Evolutionary conservation across 2,797 vertebrate genomes (phyloP).

Genomic region (Sphenodon punctatus): DNA sequence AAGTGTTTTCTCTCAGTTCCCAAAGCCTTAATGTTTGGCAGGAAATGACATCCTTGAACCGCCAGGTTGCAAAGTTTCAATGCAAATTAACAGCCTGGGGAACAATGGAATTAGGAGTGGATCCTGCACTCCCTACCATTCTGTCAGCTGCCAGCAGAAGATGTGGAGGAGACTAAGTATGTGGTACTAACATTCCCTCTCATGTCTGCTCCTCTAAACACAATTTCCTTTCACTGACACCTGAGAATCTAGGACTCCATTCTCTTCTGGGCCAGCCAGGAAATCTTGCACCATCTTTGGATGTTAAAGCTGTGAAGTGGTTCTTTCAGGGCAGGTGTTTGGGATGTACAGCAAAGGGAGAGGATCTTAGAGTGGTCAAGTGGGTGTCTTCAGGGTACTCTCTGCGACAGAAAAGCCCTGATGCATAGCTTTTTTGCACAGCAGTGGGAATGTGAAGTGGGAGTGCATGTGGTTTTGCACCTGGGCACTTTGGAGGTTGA

Average conservation of each 20-base stretch:
- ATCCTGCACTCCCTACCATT: too few relatives aligned
- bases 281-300: background rate
- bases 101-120: background rate
- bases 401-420: too few relatives aligned
- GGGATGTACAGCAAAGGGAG: background rate
- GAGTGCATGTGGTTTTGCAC: too few relatives aligned
- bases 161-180: background rate
- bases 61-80: background rate
- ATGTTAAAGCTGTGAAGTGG: background rate
- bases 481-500: background rate
- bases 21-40: background rate
- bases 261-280: background rate
- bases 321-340: background rate
- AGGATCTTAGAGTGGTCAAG: background rate
- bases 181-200: background rate
- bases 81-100: background rate
- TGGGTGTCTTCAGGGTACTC: background rate
- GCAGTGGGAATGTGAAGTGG: too few relatives aligned
- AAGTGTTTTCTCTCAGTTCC: background rate
- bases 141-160: background rate
- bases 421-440: background rate
- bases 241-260: background rate
- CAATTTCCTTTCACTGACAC: background rate
- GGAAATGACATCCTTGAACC: too few relatives aligned
- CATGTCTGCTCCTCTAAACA: background rate